These are phyloP conservation scores for Bemisia tabaci DNA, from an alignment of 1,140 invertebrate species.

Conservation along the genomic window DNA sequence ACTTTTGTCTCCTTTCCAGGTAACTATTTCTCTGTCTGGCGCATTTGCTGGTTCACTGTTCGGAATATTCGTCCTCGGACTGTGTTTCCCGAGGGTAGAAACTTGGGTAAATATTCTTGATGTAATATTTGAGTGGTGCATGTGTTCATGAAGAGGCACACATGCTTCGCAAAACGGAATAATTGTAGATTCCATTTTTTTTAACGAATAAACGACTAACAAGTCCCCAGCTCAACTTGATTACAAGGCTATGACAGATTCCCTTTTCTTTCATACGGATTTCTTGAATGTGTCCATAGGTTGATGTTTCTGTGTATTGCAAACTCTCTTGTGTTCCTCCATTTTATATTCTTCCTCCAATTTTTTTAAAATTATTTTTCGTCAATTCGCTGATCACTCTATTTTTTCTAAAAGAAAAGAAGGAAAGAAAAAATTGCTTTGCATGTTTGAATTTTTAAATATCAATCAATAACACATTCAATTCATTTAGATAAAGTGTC, in stretches of 20 bases:
- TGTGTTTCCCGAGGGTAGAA: constrained; percentile 71
- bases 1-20: constrained; percentile 34
- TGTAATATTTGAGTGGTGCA: neutral
- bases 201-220: neutral
- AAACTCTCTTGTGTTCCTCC: too few relatives aligned
- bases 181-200: neutral
- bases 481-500: too few relatives aligned
- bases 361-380: too few relatives aligned
- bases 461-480: too few relatives aligned
- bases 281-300: constrained; percentile 1
- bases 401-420: too few relatives aligned
- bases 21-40: constrained; percentile 53
- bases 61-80: constrained; percentile 72
- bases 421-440: too few relatives aligned
- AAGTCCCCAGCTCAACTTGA: neutral
- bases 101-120: constrained; percentile 26
- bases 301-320: too few relatives aligned
- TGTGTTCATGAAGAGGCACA: neutral
- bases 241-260: neutral
- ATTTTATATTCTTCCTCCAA: too few relatives aligned
- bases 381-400: too few relatives aligned
- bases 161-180: neutral
- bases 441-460: too few relatives aligned
- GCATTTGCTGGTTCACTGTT: constrained; percentile 72
- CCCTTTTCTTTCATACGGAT: constrained; percentile 2